phyloP scores from a whole-genome alignment of 2,797 vertebrate genomes.

The Moxostoma hubbsi region DNA sequence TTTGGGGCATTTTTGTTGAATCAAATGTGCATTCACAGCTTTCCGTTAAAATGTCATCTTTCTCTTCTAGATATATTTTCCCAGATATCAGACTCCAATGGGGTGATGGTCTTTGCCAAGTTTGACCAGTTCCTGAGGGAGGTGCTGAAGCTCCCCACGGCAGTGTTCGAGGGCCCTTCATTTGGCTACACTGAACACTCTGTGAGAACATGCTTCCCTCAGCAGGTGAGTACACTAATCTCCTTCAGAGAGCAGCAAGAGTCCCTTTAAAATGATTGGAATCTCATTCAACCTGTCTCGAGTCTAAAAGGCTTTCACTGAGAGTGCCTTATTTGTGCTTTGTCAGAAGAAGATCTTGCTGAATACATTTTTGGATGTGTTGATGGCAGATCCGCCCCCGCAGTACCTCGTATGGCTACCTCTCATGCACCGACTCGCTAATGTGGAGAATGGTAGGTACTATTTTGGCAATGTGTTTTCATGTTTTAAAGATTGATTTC shows the following conservation, averaged over 20 bases:
- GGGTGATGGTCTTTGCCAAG: conserved; percentile 89
- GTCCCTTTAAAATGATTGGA: conserved; percentile 2
- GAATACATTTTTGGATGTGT: conserved; percentile 93
- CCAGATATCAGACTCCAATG: conserved; percentile 92
- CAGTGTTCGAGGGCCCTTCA: conserved; percentile 96
- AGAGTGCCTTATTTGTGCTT: conserved; percentile 45
- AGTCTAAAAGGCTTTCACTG: conserved; percentile 1
- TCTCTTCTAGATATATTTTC: conserved; percentile 91
- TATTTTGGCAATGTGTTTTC: not conserved
- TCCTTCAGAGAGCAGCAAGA: not conserved
- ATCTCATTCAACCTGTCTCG: conserved; percentile 23
- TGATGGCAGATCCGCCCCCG: conserved; percentile 96
- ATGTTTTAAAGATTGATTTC: too few species aligned
- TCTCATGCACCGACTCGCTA: conserved; percentile 96
- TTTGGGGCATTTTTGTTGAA: not conserved
- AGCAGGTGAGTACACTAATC: conserved; percentile 81
- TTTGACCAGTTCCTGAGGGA: conserved; percentile 94
- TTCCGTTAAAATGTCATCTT: conserved; percentile 25
- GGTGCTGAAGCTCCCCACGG: conserved; percentile 92
- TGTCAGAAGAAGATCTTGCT: conserved; percentile 93
- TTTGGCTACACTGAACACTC: conserved; percentile 97
- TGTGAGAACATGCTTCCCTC: conserved; percentile 90
- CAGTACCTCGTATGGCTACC: conserved; percentile 99
- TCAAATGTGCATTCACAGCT: not conserved
- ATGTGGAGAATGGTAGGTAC: conserved; percentile 92